phyloP scores from a whole-genome alignment of 2,888 invertebrate species.

The Tigriopus californicus region DNA sequence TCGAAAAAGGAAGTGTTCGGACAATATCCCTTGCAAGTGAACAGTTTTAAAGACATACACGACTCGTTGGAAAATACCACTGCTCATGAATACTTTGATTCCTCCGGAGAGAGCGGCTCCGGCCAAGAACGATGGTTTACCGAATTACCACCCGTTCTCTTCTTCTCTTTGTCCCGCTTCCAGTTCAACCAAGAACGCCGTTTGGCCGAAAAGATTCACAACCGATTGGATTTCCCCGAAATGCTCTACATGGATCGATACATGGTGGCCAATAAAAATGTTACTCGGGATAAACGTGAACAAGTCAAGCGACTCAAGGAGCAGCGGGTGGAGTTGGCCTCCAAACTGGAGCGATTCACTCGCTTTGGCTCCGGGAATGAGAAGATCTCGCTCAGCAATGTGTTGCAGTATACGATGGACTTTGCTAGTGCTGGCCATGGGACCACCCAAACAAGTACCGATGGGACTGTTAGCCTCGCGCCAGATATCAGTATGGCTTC shows the following conservation, averaged over 20 bases:
- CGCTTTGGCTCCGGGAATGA: slow-evolving; percentile 23
- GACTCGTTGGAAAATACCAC: slow-evolving; percentile 30
- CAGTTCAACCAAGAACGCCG: slow-evolving; percentile 30
- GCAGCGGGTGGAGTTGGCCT: slow-evolving; percentile 24
- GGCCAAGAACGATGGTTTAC: slow-evolving; percentile 29
- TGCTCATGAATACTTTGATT: slow-evolving; percentile 23
- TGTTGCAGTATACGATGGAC: slow-evolving; percentile 28
- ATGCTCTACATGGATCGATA: slow-evolving; percentile 31
- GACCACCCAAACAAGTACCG: slow-evolving; percentile 23
- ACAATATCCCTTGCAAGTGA: slow-evolving; percentile 31
- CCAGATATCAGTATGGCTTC: slow-evolving; percentile 23
- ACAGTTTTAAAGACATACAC: slow-evolving; percentile 29
- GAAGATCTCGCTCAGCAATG: slow-evolving; percentile 28
- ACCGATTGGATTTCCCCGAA: slow-evolving; percentile 30
- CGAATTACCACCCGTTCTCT: slow-evolving; percentile 29
- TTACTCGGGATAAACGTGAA: slow-evolving; percentile 27
- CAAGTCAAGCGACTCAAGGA: slow-evolving; percentile 27
- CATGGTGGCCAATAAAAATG: slow-evolving; percentile 28
- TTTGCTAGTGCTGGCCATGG: slow-evolving; percentile 26
- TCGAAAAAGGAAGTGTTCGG: slow-evolving; percentile 29
- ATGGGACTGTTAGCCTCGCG: too few species aligned
- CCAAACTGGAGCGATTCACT: slow-evolving; percentile 27
- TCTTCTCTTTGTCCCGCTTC: slow-evolving; percentile 28
- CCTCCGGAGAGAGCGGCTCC: slow-evolving; percentile 2
- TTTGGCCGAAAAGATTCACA: slow-evolving; percentile 31